phyloP scores from a whole-genome alignment of 2,113 vertebrate species.

The Mionectes macconnelli region DNA sequence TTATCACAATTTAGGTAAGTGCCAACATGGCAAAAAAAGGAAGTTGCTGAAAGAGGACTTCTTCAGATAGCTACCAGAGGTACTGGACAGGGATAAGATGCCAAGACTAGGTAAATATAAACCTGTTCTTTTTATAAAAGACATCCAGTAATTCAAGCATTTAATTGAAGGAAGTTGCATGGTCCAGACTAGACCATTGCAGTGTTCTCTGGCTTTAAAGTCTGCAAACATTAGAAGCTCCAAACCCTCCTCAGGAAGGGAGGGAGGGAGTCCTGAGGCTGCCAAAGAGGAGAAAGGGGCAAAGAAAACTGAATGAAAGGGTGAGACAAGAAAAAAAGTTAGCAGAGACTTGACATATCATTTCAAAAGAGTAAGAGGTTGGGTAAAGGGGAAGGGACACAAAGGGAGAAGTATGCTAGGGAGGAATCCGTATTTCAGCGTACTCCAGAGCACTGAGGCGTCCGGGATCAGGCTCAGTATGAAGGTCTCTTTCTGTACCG shows the following conservation, averaged over 20 bases:
- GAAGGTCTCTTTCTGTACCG: neutral
- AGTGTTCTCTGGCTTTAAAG: neutral
- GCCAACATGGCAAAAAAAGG: neutral
- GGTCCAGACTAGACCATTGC: neutral
- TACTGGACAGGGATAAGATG: neutral
- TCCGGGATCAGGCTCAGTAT: neutral
- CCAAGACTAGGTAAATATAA: neutral
- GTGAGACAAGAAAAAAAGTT: neutral
- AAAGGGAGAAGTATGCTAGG: neutral
- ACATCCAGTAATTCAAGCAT: neutral
- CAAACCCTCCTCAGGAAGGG: neutral
- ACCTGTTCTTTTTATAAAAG: neutral
- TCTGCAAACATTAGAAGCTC: neutral
- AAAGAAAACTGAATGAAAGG: neutral
- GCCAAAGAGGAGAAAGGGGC: neutral
- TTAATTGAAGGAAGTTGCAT: neutral
- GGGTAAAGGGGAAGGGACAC: neutral
- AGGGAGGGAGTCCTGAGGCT: neutral
- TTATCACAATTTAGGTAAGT: neutral
- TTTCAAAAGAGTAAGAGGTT: neutral
- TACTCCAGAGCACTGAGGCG: rapidly evolving
- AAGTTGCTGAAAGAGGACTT: neutral
- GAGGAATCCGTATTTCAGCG: neutral
- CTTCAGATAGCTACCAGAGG: neutral
- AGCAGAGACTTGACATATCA: neutral